Evolutionary conservation across 2,888 invertebrate genomes (phyloP), one percentile per base, ranked within the genome.

Genomic region (Melanostoma mellinum): DNA sequence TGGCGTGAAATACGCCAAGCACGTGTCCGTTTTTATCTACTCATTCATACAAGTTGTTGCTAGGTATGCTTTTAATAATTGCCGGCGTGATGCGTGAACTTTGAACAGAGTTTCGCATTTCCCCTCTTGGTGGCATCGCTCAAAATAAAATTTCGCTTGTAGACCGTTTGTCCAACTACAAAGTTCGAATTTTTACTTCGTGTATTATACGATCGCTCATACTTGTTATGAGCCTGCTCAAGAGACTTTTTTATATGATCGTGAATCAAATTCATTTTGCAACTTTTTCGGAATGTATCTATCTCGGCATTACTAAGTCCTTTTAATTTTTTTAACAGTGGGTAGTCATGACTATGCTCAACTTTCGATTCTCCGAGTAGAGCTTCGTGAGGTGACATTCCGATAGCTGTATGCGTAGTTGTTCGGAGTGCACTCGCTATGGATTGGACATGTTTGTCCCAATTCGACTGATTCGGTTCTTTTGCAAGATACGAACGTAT

Each of bases 161-260:
- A n/a, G n/a, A n/a, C n/a, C n/a, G n/a, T n/a, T n/a, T n/a, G n/a
- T n/a, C n/a, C n/a, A n/a, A n/a, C n/a, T n/a, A n/a, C n/a, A n/a
- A n/a, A n/a, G n/a, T n/a, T n/a, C n/a, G n/a, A n/a, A n/a, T n/a
- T n/a, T n/a, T n/a, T n/a, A n/a, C n/a, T n/a, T n/a, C n/a, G n/a
- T n/a, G n/a, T n/a, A n/a, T n/a, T n/a, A n/a, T n/a, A n/a, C n/a
- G n/a, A n/a, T n/a, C n/a, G n/a, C n/a, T n/a, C n/a, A n/a, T n/a
- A n/a, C n/a, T n/a, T n/a, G n/a, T n/a, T n/a, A n/a, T n/a, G n/a
- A n/a, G n/a, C n/a, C n/a, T n/a, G n/a, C n/a, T n/a, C n/a, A n/a
- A n/a, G n/a, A n/a, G n/a, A n/a, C n/a, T n/a, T n/a, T 33, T 50
- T 50, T 50, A 50, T 32, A 50, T 50, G 33, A 9, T 50, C 30